These are phyloP conservation scores for Entomobrya proxima DNA, from an alignment of 2,888 invertebrate genomes.

Conservation along the genomic window DNA sequence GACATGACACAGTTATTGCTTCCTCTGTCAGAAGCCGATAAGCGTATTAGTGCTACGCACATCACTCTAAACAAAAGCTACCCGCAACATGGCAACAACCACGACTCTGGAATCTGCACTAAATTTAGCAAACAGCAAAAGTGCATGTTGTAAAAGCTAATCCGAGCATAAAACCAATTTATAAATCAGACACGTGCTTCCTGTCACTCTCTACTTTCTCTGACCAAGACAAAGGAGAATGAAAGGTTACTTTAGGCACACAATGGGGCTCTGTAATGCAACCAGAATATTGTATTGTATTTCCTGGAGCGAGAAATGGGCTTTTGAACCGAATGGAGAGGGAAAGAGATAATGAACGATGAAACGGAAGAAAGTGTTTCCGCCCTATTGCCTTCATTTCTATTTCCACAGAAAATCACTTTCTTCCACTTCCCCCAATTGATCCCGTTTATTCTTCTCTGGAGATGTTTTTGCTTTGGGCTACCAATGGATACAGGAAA, in stretches of 20 bases:
- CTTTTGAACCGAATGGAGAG: neutral
- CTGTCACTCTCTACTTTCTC: neutral
- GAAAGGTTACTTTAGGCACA: neutral
- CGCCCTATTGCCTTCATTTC: slow-evolving; percentile 21
- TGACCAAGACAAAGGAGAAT: neutral
- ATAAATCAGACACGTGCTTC: slow-evolving; percentile 34
- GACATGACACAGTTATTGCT: too few relatives aligned
- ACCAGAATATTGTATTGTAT: neutral
- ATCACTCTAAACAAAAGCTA: neutral
- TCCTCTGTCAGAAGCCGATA: too few relatives aligned
- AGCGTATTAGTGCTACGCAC: neutral
- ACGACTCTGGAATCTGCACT: neutral
- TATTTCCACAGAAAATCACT: slow-evolving; percentile 31
- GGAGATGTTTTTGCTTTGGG: neutral
- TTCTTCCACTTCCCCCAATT: slow-evolving; percentile 18
- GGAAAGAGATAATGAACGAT: slow-evolving; percentile 11
- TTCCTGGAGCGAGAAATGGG: neutral
- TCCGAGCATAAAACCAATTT: slow-evolving; percentile 21
- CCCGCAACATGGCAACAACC: neutral
- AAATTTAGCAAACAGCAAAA: slow-evolving; percentile 6
- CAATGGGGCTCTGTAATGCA: neutral
- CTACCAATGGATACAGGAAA: neutral
- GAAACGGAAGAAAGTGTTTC: slow-evolving; percentile 20
- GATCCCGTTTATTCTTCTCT: neutral
- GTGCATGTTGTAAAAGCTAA: neutral